These are phyloP conservation scores for Phoxinus phoxinus DNA, from an alignment of 2,113 vertebrate species.

Conservation along the genomic window DNA sequence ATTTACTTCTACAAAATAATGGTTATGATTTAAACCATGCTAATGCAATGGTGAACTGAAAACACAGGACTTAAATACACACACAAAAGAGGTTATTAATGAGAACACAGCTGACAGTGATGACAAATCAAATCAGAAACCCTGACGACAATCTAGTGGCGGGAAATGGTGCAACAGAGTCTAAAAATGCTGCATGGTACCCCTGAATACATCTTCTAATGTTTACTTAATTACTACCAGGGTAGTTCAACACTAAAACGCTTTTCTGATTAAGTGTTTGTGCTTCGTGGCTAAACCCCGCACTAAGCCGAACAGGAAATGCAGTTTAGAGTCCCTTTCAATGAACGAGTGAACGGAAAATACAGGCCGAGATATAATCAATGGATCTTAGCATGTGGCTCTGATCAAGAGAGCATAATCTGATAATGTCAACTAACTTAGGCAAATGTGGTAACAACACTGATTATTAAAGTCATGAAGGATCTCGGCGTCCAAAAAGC, in stretches of 20 bases:
- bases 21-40: too few species aligned
- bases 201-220: neutral
- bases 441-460: slow-evolving; percentile 57
- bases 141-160: too few species aligned
- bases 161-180: too few species aligned
- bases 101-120: too few species aligned
- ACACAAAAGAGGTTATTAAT: too few species aligned
- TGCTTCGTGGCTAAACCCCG: neutral
- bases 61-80: too few species aligned
- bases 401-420: slow-evolving; percentile 59
- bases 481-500: slow-evolving; percentile 46
- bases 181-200: neutral
- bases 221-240: neutral
- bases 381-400: slow-evolving; percentile 58
- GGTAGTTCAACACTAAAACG: slow-evolving; percentile 59
- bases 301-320: slow-evolving; percentile 11
- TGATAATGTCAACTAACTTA: slow-evolving; percentile 59
- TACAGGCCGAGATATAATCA: slow-evolving; percentile 55
- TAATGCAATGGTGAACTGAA: too few species aligned
- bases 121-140: too few species aligned
- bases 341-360: slow-evolving; percentile 7
- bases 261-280: neutral
- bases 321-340: slow-evolving; percentile 25
- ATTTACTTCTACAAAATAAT: too few species aligned
- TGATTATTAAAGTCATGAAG: slow-evolving; percentile 62